Base-by-base conservation (phyloP, 1,140 invertebrate genomes). In the Diorhabda elongata region DNA sequence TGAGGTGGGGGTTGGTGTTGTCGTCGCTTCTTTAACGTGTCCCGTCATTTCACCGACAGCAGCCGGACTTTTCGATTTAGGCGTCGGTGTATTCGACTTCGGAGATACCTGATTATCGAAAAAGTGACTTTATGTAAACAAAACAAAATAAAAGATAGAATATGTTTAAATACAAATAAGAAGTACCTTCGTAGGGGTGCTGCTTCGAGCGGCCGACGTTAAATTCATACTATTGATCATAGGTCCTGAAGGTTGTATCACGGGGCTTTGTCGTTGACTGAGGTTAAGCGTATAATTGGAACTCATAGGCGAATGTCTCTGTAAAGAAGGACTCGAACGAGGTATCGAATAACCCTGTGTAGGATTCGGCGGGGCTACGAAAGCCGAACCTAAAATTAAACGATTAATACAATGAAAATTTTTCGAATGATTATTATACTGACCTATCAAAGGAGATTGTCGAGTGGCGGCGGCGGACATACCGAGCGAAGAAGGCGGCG, bases 201-300 rank as follows among this genome's bases (percentile, higher is more conserved):
- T 74, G 67, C 70, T 77, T 58, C 75, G 66, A 4, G 73, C 66
- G 8, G 73, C 61, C 58, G 75, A 71, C 5, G 74, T 67, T 41
- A 71, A 67, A 57, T 58, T 67, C 58, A 64, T 43, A 64, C 75
- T 77, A 61, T 76, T 80, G 42, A 81, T 80, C 52, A 80, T 56
- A 3, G 79, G 78, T 44, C 77, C 78, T 9, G 80, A 81, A 1
- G 79, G 79, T 68, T 80, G 79, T 44, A 81, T 77, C 2, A 80
- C 72, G 5, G 78, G 75, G 8, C 75, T 77, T 56, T 79, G 78
- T 6, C 76, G 75, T 63, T 76, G 75, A 7, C 73, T 71, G n/a
- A 80, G 66, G 61, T 78, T 81, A 9, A 80, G 68, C 5, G 75
- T 70, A 59, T 77, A 77, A 59, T 72, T 66, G 58, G 74, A 62